phyloP scores from a whole-genome alignment of 2,888 invertebrate species.

The Doris montereyensis region DNA sequence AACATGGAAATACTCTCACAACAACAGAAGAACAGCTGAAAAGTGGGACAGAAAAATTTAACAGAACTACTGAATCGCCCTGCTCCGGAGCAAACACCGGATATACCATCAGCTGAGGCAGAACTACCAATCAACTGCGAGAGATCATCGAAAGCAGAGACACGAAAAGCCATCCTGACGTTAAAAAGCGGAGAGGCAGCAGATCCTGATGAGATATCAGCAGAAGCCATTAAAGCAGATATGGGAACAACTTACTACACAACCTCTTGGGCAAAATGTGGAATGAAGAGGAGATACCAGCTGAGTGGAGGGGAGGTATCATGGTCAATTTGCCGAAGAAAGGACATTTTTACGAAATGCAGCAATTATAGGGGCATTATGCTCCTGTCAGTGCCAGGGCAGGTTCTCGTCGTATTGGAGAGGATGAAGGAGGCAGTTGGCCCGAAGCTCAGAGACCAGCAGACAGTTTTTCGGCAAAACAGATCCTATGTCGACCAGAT shows the following conservation, averaged over 20 bases:
- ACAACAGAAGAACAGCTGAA: conserved; percentile 15
- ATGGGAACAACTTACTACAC: background rate
- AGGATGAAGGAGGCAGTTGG: background rate
- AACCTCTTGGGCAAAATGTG: conserved; percentile 8
- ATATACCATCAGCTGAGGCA: background rate
- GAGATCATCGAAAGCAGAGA: background rate
- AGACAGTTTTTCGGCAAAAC: background rate
- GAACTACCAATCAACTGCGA: background rate
- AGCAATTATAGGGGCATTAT: background rate
- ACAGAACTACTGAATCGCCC: background rate
- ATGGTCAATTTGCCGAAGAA: conserved; percentile 18
- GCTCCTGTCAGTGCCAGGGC: background rate
- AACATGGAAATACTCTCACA: conserved; percentile 15
- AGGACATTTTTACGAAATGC: conserved; percentile 14
- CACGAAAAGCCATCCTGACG: background rate
- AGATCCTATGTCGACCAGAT: background rate
- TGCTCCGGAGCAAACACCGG: background rate
- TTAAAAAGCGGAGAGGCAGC: background rate
- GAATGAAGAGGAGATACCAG: conserved; percentile 8
- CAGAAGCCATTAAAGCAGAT: background rate
- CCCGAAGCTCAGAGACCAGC: background rate
- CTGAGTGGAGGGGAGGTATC: conserved; percentile 8
- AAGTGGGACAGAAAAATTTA: conserved; percentile 28
- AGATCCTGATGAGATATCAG: background rate
- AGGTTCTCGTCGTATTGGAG: background rate